These are phyloP conservation scores for Ammodytes dubius DNA, from an alignment of 2,113 vertebrate genomes.

Conservation along the genomic window DNA sequence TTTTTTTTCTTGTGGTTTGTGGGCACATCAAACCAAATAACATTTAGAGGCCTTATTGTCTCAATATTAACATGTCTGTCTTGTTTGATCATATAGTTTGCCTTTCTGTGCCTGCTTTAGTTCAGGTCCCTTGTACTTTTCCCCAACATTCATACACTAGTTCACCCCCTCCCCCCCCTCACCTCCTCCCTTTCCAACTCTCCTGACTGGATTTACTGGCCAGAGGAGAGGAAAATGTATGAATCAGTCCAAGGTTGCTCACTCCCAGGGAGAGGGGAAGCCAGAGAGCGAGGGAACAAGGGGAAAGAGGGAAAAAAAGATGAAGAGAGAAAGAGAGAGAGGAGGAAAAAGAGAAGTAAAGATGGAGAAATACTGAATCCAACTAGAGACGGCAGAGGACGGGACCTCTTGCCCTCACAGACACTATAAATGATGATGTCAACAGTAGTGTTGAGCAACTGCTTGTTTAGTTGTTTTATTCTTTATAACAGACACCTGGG, in stretches of 20 bases:
- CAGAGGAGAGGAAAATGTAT: slow-evolving; percentile 87
- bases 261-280: slow-evolving; percentile 70
- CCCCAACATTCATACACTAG: slow-evolving; percentile 10
- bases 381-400: slow-evolving; percentile 33
- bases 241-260: slow-evolving; percentile 79
- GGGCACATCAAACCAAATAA: not conserved
- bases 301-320: slow-evolving; percentile 14
- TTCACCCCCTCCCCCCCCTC: not conserved
- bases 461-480: slow-evolving; percentile 50
- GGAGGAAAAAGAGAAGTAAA: slow-evolving; percentile 30
- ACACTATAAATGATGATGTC: slow-evolving; percentile 66
- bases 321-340: not conserved
- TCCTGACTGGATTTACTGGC: slow-evolving; percentile 79
- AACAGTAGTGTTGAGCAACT: slow-evolving; percentile 52
- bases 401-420: slow-evolving; percentile 46
- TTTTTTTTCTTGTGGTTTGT: not conserved
- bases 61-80: not conserved
- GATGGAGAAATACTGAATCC: slow-evolving; percentile 47
- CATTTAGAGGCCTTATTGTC: not conserved
- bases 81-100: not conserved
- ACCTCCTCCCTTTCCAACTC: slow-evolving; percentile 43
- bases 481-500: slow-evolving; percentile 57
- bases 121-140: slow-evolving; percentile 41
- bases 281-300: slow-evolving; percentile 57
- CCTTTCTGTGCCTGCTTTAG: not conserved